Evolutionary conservation across 1,140 invertebrate species (phyloP).

Genomic region (Philopotamus ludificatus): DNA sequence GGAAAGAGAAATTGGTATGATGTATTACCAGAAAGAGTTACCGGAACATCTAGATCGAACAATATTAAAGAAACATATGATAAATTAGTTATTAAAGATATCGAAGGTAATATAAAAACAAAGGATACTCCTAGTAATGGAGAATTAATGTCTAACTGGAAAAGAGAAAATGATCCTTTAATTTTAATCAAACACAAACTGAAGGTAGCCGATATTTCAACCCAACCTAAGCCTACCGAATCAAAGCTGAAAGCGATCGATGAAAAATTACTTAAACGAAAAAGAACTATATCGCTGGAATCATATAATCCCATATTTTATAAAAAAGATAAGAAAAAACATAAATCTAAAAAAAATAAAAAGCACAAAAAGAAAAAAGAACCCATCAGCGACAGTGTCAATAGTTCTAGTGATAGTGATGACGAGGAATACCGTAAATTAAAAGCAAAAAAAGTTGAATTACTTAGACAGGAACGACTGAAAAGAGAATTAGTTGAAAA

Average conservation of each 20-base stretch:
- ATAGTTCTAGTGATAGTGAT: conserved; percentile 35
- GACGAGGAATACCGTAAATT: conserved; percentile 44
- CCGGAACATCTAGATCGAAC: conserved; percentile 44
- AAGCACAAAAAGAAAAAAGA: conserved; percentile 42
- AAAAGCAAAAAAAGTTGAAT: conserved; percentile 63
- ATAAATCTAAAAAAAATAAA: conserved; percentile 51
- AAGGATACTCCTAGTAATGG: conserved; percentile 48
- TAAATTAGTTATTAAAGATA: conserved; percentile 52
- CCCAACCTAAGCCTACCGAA: conserved; percentile 42
- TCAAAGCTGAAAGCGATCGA: conserved; percentile 16
- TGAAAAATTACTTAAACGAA: conserved; percentile 16
- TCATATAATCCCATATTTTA: conserved; percentile 40
- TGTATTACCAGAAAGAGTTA: conserved; percentile 59
- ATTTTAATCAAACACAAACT: conserved; percentile 66
- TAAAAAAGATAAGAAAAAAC: conserved; percentile 51
- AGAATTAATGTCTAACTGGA: conserved; percentile 63
- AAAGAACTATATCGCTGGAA: conserved; percentile 32
- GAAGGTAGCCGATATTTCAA: conserved; percentile 34
- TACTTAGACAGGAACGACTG: conserved; percentile 76
- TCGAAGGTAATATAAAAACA: conserved; percentile 49
- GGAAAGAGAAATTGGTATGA: conserved; percentile 83
- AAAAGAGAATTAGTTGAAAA: conserved; percentile 78
- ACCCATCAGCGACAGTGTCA: conserved; percentile 43
- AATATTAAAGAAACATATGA: conserved; percentile 54
- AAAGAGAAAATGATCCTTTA: conserved; percentile 72